Percentiles rank a stretch among this genome's conserved stretches.
Conservation (phyloP, 2,113 vertebrate species). For the Brienomyrus longianalis region DNA sequence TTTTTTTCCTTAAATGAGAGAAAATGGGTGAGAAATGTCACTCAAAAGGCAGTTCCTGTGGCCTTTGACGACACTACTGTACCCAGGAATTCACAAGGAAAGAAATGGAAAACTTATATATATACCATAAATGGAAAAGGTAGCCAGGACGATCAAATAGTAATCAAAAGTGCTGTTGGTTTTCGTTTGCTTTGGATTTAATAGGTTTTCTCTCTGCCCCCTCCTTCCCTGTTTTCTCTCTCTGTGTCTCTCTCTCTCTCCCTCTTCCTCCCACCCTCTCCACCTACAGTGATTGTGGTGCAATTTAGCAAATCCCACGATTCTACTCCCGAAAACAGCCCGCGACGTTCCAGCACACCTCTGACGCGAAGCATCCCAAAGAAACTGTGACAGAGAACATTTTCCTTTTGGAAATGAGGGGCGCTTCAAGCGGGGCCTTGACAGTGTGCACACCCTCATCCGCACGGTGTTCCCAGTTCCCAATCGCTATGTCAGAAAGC, state of each 20-base stretch:
- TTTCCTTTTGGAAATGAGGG: neutral
- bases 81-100: neutral
- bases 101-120: slow-evolving; percentile 19
- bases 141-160: neutral
- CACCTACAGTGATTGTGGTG: slow-evolving; percentile 33
- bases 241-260: slow-evolving; percentile 17
- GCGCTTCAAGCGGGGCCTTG: neutral
- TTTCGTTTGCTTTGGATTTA: slow-evolving; percentile 6
- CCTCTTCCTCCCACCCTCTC: slow-evolving; percentile 27
- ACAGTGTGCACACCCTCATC: neutral
- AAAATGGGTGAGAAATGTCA: neutral
- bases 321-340: neutral
- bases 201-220: neutral
- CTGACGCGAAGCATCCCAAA: neutral
- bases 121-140: neutral
- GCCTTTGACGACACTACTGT: neutral
- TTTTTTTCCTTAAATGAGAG: neutral
- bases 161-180: neutral
- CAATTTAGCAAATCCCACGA: neutral
- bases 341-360: neutral
- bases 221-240: neutral
- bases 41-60: neutral
- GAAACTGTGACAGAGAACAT: neutral
- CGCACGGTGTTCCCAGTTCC: neutral
- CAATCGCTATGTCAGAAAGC: neutral